phyloP scores from a whole-genome alignment of 1,140 invertebrate genomes.

The Nasonia giraulti region DNA sequence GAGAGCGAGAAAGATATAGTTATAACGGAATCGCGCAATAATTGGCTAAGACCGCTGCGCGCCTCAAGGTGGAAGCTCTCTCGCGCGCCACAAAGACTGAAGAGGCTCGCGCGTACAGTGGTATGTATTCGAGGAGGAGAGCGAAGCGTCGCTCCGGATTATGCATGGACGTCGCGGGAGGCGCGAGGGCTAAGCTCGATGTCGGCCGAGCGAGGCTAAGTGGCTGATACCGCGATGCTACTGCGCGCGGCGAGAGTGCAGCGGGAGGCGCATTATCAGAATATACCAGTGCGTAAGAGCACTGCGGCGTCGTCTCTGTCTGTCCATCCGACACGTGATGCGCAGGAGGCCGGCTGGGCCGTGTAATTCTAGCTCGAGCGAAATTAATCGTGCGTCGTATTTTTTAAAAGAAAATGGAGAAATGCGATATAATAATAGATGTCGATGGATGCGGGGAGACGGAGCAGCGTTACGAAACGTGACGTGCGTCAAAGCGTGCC shows the following conservation, averaged over 20 bases:
- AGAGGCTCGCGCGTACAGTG: not conserved
- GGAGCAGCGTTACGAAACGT: too few species aligned
- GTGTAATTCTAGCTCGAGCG: too few species aligned
- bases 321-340: too few species aligned
- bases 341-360: too few species aligned
- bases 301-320: too few species aligned
- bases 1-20: conserved; percentile 1
- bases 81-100: not conserved
- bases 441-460: too few species aligned
- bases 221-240: not conserved
- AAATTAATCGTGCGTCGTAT: too few species aligned
- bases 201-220: not conserved
- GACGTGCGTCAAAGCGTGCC: not conserved
- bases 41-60: conserved; percentile 39
- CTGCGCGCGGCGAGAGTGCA: too few species aligned
- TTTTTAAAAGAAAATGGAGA: too few species aligned
- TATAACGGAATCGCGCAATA: conserved; percentile 45
- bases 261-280: too few species aligned
- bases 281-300: too few species aligned
- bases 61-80: conserved; percentile 22
- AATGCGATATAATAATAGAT: too few species aligned
- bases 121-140: not conserved
- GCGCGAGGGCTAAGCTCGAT: not conserved
- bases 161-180: not conserved
- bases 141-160: not conserved